phyloP scores from a whole-genome alignment of 2,113 vertebrate species.

The Otus sunia region DNA sequence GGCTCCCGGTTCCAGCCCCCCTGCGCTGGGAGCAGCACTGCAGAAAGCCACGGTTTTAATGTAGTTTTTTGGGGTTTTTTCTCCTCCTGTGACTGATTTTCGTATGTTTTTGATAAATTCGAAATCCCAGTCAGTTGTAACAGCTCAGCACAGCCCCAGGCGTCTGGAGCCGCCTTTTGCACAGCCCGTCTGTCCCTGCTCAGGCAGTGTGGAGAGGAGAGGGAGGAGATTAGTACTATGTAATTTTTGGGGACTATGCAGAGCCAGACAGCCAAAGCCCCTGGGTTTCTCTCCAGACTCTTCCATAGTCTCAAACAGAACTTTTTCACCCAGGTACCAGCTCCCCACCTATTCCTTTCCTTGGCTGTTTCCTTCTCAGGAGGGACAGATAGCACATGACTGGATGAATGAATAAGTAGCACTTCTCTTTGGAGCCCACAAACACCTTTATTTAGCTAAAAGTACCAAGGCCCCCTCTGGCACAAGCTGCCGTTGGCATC shows the following conservation, averaged over 20 bases:
- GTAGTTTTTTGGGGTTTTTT: rapidly evolving
- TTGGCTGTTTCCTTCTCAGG: neutral
- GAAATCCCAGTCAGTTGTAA: neutral
- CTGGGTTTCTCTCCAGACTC: neutral
- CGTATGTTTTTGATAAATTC: neutral
- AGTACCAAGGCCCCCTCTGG: neutral
- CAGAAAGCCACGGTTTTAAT: too few relatives aligned
- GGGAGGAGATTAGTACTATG: neutral
- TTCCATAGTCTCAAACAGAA: neutral
- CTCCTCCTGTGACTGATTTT: neutral
- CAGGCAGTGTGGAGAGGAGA: neutral
- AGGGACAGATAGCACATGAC: neutral
- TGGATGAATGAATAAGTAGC: neutral
- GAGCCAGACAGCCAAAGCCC: neutral
- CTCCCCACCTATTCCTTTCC: neutral
- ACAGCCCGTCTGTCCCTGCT: neutral
- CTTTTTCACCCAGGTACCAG: neutral
- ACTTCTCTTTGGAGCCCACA: neutral
- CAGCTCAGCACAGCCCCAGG: neutral
- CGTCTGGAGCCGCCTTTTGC: neutral
- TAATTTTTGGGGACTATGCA: rapidly evolving
- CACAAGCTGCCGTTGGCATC: rapidly evolving
- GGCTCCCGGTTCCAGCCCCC: neutral
- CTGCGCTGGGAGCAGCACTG: neutral
- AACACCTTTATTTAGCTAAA: conserved; percentile 34